Evolutionary conservation across 2,113 vertebrate species (phyloP), one percentile per base, ranked within the genome.

Genomic region (Cephalopterus ornatus): DNA sequence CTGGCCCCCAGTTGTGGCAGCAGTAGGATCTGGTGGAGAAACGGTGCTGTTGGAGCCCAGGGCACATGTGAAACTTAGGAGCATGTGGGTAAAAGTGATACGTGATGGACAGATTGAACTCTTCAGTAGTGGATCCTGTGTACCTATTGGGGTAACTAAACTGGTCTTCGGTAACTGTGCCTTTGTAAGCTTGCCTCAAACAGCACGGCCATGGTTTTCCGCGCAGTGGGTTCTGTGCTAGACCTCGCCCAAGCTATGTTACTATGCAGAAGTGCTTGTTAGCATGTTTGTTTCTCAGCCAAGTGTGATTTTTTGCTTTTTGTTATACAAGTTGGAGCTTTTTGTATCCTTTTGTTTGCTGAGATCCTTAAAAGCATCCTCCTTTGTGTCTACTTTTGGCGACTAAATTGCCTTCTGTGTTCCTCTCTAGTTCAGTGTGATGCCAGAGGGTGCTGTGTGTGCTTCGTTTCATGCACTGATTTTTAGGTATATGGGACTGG

Each of bases 401-500:
- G 59, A 88, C n/a, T 59, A 71, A 32, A 28, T 78, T 89, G 12
- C 27, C 12, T 91, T 90, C 63, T 88, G 16, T 63, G 33, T 86
- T 49, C 28, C 14, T 68, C 20, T 32, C 12, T 39, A 53, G 41
- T 41, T 14, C 28, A 17, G 27, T 77, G 37, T 44, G 53, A 35
- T 65, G 72, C 20, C 23, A 70, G n/a, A 42, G 19, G 24, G 28
- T 8, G 19, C 28, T 27, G 33, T 52, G 28, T 62, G 71, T 35
- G 11, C 55, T 68, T 88, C 62, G 56, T 79, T 77, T 61, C 72
- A 93, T 73, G 79, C 66, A 23, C 87, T 58, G 12, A 68, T 49
- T 85, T 96, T 89, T 95, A 74, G 63, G 58, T 94, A 72, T 72
- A 68, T 19, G 50, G n/a, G 58, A 37, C 72, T 95, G 95, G 90